phyloP scores from a whole-genome alignment of 2,888 invertebrate genomes.

The Branchipolynoe longqiensis region DNA sequence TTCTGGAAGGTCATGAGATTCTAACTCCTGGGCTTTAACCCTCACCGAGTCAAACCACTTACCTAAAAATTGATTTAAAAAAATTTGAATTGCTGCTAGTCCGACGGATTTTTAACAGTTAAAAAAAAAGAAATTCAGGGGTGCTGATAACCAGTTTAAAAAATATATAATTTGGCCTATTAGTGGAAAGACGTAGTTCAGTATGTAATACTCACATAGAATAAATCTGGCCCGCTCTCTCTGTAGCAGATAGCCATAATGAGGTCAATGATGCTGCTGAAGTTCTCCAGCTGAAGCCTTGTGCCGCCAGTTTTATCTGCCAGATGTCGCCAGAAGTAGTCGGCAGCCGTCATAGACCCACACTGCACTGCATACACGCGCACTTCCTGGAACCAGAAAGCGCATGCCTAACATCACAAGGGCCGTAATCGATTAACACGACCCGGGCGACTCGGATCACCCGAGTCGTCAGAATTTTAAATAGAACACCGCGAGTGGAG shows the following conservation, averaged over 20 bases:
- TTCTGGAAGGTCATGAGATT: too few species aligned
- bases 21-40: too few species aligned
- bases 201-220: constrained; percentile 67
- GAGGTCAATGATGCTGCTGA: constrained; percentile 74
- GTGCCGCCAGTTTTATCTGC: constrained; percentile 74
- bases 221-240: constrained; percentile 73
- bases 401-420: too few species aligned
- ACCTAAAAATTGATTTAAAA: too few species aligned
- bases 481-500: too few species aligned
- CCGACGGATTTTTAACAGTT: too few species aligned
- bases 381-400: constrained; percentile 74
- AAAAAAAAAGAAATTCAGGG: not conserved
- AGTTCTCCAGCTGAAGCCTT: constrained; percentile 74
- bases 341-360: not conserved
- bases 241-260: constrained; percentile 80
- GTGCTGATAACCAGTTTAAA: not conserved
- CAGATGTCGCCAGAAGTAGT: constrained; percentile 71
- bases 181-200: not conserved
- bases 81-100: too few species aligned
- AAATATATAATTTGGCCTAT: not conserved
- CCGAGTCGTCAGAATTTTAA: too few species aligned
- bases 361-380: constrained; percentile 74
- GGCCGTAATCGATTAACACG: too few species aligned
- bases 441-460: too few species aligned
- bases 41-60: too few species aligned